Base-by-base conservation (phyloP, 2,797 vertebrate genomes). In the Tapirus indicus region DNA sequence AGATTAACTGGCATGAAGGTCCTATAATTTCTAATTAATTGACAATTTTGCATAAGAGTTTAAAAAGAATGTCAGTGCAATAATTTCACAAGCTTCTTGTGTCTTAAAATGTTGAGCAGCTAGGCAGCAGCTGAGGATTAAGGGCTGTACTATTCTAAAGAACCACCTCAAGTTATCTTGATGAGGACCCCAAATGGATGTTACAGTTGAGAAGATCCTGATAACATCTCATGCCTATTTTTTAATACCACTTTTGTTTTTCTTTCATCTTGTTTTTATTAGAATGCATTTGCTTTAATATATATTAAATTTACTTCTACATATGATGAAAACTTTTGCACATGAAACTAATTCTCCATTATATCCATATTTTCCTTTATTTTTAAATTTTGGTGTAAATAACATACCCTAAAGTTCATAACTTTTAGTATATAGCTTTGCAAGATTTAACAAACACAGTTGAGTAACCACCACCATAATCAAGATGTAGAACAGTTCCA, bases 21-120 rank as follows among this genome's bases (percentile, higher is more conserved):
- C 80, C 80, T 79, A 80, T 92, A 69, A 44, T 95, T 74, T 96
- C 6, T 60, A 86, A 92, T 32, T 90, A 92, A 69, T 17, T 66
- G 64, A 90, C 60, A 90, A 69, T 54, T 90, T 68, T 89, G 17
- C 12, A 13, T 77, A 68, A 72, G 2, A 38, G 20, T 90, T 69
- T 69, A 80, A 75, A 66, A 68, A 68, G 8, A 93, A 68, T 75
- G 17, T 47, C 66, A 88, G 6, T 79, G 32, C 9, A n/a, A 4
- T 58, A 52, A 54, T 56, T 58, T 18, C 7, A 62, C 32, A 92
- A 72, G 29, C 9, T 79, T 41, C 16, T 64, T 85, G 11, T 62
- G 10, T 80, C 60, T 94, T 69, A 92, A 91, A 90, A 85, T n/a
- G 38, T 29, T 71, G 64, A 60, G 49, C 16, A 23, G 8, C 12